A percentile compares a stretch with the other conserved stretches of the same genome.
These are phyloP conservation scores for Colaptes auratus DNA, from an alignment of 2,113 vertebrate species.

Conservation along the genomic window DNA sequence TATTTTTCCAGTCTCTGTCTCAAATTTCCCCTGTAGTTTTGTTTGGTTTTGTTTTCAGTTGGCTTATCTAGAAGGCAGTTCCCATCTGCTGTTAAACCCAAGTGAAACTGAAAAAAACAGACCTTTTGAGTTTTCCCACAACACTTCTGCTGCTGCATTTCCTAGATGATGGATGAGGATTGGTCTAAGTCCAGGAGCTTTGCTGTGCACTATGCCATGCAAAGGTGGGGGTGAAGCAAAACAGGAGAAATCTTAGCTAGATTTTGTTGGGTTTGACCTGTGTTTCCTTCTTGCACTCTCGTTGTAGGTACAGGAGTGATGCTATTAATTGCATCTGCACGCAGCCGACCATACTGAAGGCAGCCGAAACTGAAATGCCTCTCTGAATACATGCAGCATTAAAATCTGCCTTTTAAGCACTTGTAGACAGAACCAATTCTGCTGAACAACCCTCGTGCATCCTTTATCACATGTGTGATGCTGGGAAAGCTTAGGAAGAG, in stretches of 20 bases:
- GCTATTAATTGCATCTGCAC: background rate
- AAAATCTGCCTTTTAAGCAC: background rate
- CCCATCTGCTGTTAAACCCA: background rate
- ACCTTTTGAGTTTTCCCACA: conserved; percentile 32
- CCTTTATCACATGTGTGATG: background rate
- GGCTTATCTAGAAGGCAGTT: background rate
- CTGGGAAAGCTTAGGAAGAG: background rate
- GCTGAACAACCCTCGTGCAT: background rate
- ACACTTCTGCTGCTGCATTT: conserved; percentile 3
- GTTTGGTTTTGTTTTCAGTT: background rate
- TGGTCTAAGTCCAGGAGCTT: conserved; percentile 16
- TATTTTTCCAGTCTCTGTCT: background rate
- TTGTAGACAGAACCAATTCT: background rate
- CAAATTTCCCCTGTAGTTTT: background rate
- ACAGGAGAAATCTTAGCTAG: background rate
- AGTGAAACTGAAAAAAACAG: background rate
- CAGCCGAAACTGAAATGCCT: background rate
- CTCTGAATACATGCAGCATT: background rate
- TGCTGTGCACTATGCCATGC: background rate
- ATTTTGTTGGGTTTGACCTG: conserved; percentile 4
- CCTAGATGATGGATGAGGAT: conserved; percentile 34
- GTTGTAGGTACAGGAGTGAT: background rate
- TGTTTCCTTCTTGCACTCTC: background rate
- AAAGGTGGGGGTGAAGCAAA: conserved; percentile 40
- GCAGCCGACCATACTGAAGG: background rate